Percentiles rank a stretch among this genome's conserved stretches.
These are phyloP conservation scores for Hesperophylax magnus DNA, from an alignment of 1,140 invertebrate species.

Conservation along the genomic window DNA sequence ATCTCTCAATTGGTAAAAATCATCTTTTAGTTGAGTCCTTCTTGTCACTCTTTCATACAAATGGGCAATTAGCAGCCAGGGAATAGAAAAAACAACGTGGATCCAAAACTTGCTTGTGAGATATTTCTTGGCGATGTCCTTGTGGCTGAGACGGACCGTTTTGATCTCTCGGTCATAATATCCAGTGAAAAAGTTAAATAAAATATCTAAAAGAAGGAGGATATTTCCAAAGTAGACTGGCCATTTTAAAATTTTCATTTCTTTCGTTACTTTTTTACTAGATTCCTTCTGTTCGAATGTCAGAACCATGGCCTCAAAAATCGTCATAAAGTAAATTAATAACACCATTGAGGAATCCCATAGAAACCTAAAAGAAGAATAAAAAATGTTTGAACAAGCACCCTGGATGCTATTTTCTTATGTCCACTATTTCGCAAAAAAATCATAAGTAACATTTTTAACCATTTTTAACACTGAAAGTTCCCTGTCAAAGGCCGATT, in stretches of 20 bases:
- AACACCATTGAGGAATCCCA: not conserved
- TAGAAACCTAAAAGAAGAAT: not conserved
- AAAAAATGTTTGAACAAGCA: not conserved
- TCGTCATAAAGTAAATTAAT: not conserved
- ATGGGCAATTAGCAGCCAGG: conserved; percentile 7
- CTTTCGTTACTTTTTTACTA: not conserved
- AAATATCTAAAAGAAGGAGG: not conserved
- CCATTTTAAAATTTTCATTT: not conserved
- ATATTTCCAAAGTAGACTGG: not conserved
- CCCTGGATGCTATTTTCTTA: no score
- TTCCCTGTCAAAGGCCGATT: no score
- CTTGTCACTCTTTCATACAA: not conserved
- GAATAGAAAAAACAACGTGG: not conserved
- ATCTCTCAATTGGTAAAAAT: not conserved
- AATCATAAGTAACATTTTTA: no score
- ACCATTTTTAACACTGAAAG: no score
- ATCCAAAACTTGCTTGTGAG: conserved; percentile 11
- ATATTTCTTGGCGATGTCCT: not conserved
- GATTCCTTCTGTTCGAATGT: conserved; percentile 9
- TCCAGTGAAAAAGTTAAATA: conserved; percentile 7
- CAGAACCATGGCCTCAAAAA: not conserved
- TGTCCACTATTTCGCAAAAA: no score
- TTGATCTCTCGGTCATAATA: conserved; percentile 20
- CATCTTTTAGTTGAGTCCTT: not conserved
- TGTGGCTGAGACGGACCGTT: not conserved